Conservation (phyloP, 2,888 invertebrate species). For the Cancer borealis region DNA sequence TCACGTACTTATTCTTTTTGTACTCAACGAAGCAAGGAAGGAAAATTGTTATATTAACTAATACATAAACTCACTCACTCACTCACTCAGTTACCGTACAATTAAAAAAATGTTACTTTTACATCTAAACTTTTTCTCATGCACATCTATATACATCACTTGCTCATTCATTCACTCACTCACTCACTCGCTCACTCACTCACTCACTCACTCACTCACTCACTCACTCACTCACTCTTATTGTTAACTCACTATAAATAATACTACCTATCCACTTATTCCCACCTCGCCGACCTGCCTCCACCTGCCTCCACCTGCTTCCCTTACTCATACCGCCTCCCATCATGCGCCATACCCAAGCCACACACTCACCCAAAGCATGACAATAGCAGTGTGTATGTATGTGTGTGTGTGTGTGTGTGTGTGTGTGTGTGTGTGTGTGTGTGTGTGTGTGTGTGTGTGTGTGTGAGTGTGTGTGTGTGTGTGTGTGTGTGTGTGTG, state of each 20-base stretch:
- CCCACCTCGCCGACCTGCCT: neutral
- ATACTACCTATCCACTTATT: neutral
- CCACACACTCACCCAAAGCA: neutral
- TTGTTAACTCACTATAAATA: neutral
- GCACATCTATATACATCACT: too few relatives aligned
- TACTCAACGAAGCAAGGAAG: too few relatives aligned
- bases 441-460: slow-evolving; percentile 18
- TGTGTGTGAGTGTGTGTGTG: slow-evolving; percentile 1
- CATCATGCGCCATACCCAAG: neutral
- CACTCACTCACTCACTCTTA: too few relatives aligned
- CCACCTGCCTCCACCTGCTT: neutral
- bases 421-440: neutral
- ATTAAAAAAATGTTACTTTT: too few relatives aligned
- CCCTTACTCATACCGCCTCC: neutral
- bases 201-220: too few relatives aligned
- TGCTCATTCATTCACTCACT: too few relatives aligned
- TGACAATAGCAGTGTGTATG: neutral
- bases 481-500: neutral
- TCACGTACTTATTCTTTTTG: too few relatives aligned
- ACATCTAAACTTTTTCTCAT: too few relatives aligned
- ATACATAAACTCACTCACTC: too few relatives aligned
- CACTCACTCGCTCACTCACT: too few relatives aligned
- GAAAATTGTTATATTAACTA: too few relatives aligned
- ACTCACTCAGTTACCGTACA: too few relatives aligned
- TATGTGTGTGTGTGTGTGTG: neutral